Percentiles rank a stretch among this genome's conserved stretches.
Conservation (phyloP, 2,888 invertebrate species). For the Heterodera filipjevi region DNA sequence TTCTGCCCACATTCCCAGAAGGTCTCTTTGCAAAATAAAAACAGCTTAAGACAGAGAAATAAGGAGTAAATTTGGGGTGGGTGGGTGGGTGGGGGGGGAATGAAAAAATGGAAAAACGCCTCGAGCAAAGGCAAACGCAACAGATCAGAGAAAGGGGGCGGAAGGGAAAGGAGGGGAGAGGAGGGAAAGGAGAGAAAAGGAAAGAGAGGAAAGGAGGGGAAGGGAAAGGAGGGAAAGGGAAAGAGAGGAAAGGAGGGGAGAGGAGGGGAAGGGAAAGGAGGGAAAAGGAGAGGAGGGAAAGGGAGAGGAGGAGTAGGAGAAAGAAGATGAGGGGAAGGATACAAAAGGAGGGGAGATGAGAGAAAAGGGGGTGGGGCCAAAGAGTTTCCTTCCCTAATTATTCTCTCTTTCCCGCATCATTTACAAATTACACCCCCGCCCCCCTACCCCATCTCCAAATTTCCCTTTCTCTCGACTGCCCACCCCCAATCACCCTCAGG, state of each 20-base stretch:
- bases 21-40: slow-evolving; percentile 1
- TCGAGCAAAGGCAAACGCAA: slow-evolving; percentile 12
- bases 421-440: neutral
- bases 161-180: neutral
- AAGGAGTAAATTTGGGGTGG: too few species aligned
- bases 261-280: too few species aligned
- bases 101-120: neutral
- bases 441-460: neutral
- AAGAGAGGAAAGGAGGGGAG: neutral
- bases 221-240: too few species aligned
- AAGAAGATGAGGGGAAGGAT: too few species aligned
- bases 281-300: too few species aligned
- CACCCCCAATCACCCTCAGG: neutral
- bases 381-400: too few species aligned
- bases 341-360: neutral
- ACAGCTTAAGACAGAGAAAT: neutral
- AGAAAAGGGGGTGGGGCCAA: neutral
- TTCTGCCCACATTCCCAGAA: slow-evolving; percentile 2
- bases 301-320: too few species aligned
- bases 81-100: too few species aligned
- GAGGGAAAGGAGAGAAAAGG: too few species aligned
- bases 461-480: neutral
- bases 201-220: too few species aligned
- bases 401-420: neutral
- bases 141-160: neutral